phyloP scores from a whole-genome alignment of 1,140 invertebrate genomes.

The Callitettix versicolor region DNA sequence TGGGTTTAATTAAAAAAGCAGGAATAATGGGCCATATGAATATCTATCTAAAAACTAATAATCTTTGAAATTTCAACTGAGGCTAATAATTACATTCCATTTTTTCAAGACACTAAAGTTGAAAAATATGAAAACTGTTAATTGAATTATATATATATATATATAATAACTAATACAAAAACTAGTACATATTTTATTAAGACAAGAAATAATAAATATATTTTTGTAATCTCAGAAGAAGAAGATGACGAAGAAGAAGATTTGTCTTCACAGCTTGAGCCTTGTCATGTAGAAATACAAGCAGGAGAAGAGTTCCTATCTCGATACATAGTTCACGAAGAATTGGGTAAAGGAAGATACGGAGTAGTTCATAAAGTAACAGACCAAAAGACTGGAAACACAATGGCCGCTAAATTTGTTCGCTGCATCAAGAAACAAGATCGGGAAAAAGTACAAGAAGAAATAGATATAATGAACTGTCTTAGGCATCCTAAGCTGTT shows the following conservation, averaged over 20 bases:
- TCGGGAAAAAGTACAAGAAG: slow-evolving; percentile 74
- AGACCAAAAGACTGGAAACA: slow-evolving; percentile 55
- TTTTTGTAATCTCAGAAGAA: not conserved
- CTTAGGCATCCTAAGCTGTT: slow-evolving; percentile 83
- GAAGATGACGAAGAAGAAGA: not conserved
- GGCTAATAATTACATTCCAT: too few species aligned
- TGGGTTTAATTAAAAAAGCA: too few species aligned
- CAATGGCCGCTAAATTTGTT: slow-evolving; percentile 85
- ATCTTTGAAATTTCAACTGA: too few species aligned
- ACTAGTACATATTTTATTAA: too few species aligned
- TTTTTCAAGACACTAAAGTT: too few species aligned
- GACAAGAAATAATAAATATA: too few species aligned
- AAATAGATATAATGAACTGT: slow-evolving; percentile 86
- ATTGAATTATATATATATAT: too few species aligned
- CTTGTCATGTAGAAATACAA: slow-evolving; percentile 33
- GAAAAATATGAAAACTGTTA: too few species aligned
- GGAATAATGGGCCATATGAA: too few species aligned
- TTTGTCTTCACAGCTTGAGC: not conserved
- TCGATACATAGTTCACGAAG: slow-evolving; percentile 53
- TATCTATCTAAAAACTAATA: too few species aligned
- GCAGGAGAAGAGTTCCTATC: slow-evolving; percentile 45
- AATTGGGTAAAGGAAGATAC: slow-evolving; percentile 72
- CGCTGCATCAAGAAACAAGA: slow-evolving; percentile 70
- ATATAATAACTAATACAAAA: too few species aligned
- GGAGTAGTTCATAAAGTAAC: slow-evolving; percentile 63